A percentile compares a stretch with the other conserved stretches of the same genome.
These are phyloP conservation scores for Eledona agricola DNA, from an alignment of 2,888 invertebrate genomes.

Conservation along the genomic window DNA sequence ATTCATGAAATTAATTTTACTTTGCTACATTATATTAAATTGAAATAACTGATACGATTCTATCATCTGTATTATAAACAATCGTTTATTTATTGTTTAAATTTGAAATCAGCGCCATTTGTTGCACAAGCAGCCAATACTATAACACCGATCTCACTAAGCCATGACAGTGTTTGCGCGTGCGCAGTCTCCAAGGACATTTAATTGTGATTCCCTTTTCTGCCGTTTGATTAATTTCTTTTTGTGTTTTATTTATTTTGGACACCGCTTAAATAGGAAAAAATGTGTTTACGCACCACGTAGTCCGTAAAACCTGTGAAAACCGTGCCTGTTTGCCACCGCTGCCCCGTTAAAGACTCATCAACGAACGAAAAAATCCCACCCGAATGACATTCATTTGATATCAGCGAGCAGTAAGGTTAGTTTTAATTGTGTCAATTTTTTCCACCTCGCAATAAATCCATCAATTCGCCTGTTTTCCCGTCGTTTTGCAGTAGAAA, in stretches of 20 bases:
- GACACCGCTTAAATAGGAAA: slow-evolving; percentile 11
- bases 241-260: slow-evolving; percentile 35
- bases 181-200: slow-evolving; percentile 29
- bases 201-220: slow-evolving; percentile 30
- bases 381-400: slow-evolving; percentile 27
- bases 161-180: slow-evolving; percentile 11
- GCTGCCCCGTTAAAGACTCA: background rate
- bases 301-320: slow-evolving; percentile 4
- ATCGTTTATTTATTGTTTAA: too few relatives aligned
- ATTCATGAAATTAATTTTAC: too few relatives aligned
- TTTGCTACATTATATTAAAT: too few relatives aligned
- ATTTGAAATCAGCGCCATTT: too few relatives aligned
- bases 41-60: too few relatives aligned
- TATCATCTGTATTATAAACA: too few relatives aligned
- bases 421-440: slow-evolving; percentile 34
- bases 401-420: slow-evolving; percentile 27
- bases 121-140: too few relatives aligned
- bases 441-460: slow-evolving; percentile 14
- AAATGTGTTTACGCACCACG: slow-evolving; percentile 16
- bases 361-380: slow-evolving; percentile 19
- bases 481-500: too few relatives aligned
- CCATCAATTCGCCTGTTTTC: too few relatives aligned
- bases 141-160: too few relatives aligned
- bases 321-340: slow-evolving; percentile 17
- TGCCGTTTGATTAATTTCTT: slow-evolving; percentile 31